Evolutionary conservation across 2,113 vertebrate genomes (phyloP).

Genomic region (Macroglossus sobrinus): DNA sequence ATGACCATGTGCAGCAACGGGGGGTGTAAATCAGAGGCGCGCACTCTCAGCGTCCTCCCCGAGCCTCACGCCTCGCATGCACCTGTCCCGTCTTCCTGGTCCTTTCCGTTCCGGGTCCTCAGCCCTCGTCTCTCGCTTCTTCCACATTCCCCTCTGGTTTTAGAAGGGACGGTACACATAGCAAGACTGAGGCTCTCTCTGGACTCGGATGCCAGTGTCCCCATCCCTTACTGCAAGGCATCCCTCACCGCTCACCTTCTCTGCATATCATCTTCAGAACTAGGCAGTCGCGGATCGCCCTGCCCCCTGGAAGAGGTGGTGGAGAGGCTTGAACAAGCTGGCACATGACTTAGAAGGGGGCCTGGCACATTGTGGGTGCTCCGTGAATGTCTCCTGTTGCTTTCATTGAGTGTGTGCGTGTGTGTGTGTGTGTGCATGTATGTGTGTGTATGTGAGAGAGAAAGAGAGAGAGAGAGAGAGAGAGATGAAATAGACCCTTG

Average conservation of each 20-base stretch:
- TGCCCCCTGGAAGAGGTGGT: rapidly evolving
- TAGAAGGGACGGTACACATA: rapidly evolving
- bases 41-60: rapidly evolving
- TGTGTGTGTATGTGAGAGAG: neutral
- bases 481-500: neutral
- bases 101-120: neutral
- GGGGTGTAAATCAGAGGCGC: rapidly evolving
- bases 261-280: rapidly evolving
- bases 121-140: rapidly evolving
- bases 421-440: neutral
- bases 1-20: rapidly evolving
- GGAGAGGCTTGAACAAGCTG: neutral
- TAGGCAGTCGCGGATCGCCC: rapidly evolving
- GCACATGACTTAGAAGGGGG: neutral
- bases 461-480: no score
- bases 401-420: neutral
- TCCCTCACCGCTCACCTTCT: neutral
- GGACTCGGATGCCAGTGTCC: neutral
- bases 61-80: rapidly evolving
- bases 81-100: rapidly evolving
- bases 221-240: rapidly evolving
- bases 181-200: neutral
- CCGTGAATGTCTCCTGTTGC: rapidly evolving
- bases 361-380: rapidly evolving
- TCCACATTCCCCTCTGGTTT: no score